Evolutionary conservation across 2,797 vertebrate species (phyloP).

Genomic region (Pogonophryne albipinna): DNA sequence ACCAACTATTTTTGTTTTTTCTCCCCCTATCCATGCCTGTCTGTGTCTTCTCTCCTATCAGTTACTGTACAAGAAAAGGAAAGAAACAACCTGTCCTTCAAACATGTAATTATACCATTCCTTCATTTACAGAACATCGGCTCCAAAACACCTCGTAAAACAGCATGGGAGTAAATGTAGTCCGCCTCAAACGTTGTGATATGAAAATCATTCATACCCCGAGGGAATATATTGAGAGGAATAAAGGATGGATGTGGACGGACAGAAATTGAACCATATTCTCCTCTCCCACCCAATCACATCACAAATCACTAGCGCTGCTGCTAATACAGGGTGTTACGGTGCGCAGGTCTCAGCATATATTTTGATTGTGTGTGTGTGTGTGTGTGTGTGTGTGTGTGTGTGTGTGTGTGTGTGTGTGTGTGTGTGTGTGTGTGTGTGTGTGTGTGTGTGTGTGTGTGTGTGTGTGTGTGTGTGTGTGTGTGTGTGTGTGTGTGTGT

Average conservation of each 20-base stretch:
- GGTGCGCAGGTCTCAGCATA: slow-evolving; percentile 54
- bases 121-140: slow-evolving; percentile 33
- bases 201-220: slow-evolving; percentile 61
- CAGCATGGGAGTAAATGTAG: slow-evolving; percentile 21
- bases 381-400: too few relatives aligned
- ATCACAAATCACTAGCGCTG: slow-evolving; percentile 74
- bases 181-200: slow-evolving; percentile 47
- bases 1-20: slow-evolving; percentile 14
- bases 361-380: background rate
- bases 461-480: too few relatives aligned
- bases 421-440: too few relatives aligned
- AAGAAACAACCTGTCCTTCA: slow-evolving; percentile 38
- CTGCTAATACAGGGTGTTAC: slow-evolving; percentile 67
- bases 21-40: background rate
- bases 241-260: slow-evolving; percentile 63
- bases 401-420: too few relatives aligned
- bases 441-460: too few relatives aligned
- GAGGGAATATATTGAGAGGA: slow-evolving; percentile 49
- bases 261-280: slow-evolving; percentile 70
- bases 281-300: slow-evolving; percentile 72
- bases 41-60: slow-evolving; percentile 13
- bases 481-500: too few relatives aligned
- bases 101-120: slow-evolving; percentile 20
- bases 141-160: slow-evolving; percentile 46
- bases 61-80: slow-evolving; percentile 11